Base-by-base conservation (phyloP, 2,888 invertebrate genomes). In the Ceramica pisi region DNA sequence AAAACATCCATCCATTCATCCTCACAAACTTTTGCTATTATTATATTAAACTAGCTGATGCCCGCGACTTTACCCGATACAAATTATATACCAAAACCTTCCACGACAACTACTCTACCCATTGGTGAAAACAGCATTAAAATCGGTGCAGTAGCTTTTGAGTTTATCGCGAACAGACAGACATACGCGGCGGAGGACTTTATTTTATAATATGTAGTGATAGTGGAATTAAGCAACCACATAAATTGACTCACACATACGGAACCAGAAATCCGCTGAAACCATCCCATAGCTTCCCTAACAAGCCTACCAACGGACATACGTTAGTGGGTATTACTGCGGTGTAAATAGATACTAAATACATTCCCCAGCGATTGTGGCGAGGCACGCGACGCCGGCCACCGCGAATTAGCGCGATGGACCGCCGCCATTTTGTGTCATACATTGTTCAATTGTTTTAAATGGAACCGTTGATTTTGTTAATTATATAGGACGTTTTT, bases 261-360 rank as follows among this genome's bases (percentile, higher is more conserved):
- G 41, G 26, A 53, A 63, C 35, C 19, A 41, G 38, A 76, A 78
- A 71, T 75, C 59, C 31, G 26, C 57, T 57, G 14, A 78, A 68
- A 67, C 59, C 57, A 41, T 60, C 31, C 59, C 50, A 64, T 79
- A 80, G 60, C 73, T 55, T 44, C 10, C 55, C 35, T 41, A 74
- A 74, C 48, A 59, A 63, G 66, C 53, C 46, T 53, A 59, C 65
- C n/a, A 62, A 44, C 73, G 78, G 75, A 74, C 48, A 57, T 79
- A 64, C 80, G 61, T 57, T 41, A 63, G 23, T 48, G 55, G 56
- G 35, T 75, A 75, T 60, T 70, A 61, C 6, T 16, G 38, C 46
- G 19, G 44, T 57, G 80, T 68, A 64, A 79, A 65, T 67, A 78
- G 35, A 44, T 70, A 75, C 59, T 68, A 63, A 75, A 63, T 38